phyloP scores from a whole-genome alignment of 2,113 vertebrate species.

The Takifugu flavidus region DNA sequence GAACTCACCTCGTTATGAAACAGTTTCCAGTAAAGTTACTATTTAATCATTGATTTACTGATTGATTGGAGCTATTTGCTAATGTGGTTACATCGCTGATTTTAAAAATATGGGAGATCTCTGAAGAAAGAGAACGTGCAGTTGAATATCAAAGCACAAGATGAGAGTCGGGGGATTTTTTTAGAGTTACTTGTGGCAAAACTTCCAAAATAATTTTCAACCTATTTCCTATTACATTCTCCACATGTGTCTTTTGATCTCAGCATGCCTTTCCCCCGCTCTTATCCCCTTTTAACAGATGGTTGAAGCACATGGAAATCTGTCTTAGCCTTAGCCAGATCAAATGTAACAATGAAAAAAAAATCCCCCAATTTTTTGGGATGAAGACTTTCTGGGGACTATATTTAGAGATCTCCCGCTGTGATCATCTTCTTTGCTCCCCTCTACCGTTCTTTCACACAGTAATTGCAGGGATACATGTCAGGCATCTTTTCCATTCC shows the following conservation, averaged over 20 bases:
- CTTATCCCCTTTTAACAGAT: conserved; percentile 59
- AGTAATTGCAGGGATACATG: conserved; percentile 19
- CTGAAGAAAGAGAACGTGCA: not conserved
- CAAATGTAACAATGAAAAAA: conserved; percentile 56
- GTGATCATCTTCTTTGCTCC: conserved; percentile 32
- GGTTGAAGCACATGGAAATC: conserved; percentile 44
- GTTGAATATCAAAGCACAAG: conserved; percentile 16
- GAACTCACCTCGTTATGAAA: too few species aligned
- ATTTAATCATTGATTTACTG: too few species aligned
- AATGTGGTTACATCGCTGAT: too few species aligned
- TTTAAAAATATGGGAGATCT: too few species aligned
- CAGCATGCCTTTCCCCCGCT: conserved; percentile 56
- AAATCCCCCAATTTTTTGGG: conserved; percentile 46
- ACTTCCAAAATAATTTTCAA: conserved; percentile 47
- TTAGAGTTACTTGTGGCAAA: conserved; percentile 33
- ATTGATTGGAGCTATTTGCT: too few species aligned
- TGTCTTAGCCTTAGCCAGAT: conserved; percentile 59
- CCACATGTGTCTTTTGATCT: conserved; percentile 70
- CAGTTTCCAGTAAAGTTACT: too few species aligned
- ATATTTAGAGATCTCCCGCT: conserved; percentile 61
- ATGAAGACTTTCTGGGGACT: conserved; percentile 43
- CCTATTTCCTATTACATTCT: conserved; percentile 49
- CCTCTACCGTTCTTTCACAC: conserved; percentile 24
- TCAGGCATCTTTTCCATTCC: conserved; percentile 24
- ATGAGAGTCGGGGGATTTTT: conserved; percentile 9